A percentile compares a stretch with the other conserved stretches of the same genome.
Conservation (phyloP, 2,113 vertebrate genomes). For the Aythya baeri region DNA sequence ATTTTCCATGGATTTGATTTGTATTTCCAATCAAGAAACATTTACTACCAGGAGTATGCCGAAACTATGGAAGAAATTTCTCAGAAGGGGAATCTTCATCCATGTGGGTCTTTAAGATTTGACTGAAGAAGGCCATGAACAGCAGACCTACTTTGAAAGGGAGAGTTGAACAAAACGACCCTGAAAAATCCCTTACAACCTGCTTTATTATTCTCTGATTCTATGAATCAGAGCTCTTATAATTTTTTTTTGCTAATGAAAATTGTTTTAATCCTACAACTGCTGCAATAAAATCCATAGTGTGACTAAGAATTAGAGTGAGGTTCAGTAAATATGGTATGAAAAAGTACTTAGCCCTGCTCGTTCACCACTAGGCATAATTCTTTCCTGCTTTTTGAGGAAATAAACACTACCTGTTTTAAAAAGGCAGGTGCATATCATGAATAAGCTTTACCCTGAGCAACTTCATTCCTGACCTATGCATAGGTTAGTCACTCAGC, state of each 20-base stretch:
- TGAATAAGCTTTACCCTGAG: neutral
- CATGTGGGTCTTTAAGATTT: neutral
- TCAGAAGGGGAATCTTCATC: neutral
- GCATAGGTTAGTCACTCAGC: neutral
- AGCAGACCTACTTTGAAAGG: neutral
- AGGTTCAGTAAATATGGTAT: neutral
- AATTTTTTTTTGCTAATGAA: neutral
- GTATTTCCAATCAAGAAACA: neutral
- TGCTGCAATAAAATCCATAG: neutral
- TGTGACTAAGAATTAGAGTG: neutral
- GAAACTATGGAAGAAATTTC: neutral
- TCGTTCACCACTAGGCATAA: neutral
- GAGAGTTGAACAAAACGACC: neutral
- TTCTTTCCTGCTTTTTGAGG: neutral
- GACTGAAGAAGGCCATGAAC: neutral
- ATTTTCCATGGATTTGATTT: conserved; percentile 4
- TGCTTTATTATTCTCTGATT: neutral
- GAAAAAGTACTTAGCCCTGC: neutral
- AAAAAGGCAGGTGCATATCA: neutral
- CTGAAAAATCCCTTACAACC: neutral
- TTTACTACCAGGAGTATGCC: neutral
- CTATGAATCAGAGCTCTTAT: neutral
- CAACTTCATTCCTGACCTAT: neutral
- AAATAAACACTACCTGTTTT: fast-evolving
- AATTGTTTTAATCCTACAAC: neutral